Conservation (phyloP, 2,797 vertebrate species). For the Sus cebifrons region DNA sequence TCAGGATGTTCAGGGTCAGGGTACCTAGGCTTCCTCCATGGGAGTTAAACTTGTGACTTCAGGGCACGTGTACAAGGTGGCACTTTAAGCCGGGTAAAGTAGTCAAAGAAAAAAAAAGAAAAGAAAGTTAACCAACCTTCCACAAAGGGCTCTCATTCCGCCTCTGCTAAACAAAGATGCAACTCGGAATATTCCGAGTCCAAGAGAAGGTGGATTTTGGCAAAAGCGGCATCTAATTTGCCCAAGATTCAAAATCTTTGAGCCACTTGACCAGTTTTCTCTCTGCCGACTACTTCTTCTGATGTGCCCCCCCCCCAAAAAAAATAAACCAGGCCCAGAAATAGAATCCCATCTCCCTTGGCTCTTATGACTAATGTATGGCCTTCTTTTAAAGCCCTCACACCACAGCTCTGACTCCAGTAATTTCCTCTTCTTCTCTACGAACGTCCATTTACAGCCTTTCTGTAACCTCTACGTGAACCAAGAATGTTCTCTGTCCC, state of each 20-base stretch:
- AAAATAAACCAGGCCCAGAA: conserved; percentile 59
- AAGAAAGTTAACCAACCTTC: not conserved
- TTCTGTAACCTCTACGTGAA: conserved; percentile 71
- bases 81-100: not conserved
- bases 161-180: not conserved
- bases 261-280: not conserved
- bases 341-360: conserved; percentile 67
- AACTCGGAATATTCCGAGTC: not conserved
- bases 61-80: not conserved
- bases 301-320: not conserved
- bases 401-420: conserved; percentile 32
- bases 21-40: not conserved
- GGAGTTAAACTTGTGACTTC: not conserved
- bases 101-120: conserved; percentile 1
- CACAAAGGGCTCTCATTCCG: not conserved
- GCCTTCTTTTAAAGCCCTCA: conserved; percentile 43
- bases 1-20: not conserved
- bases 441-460: conserved; percentile 23
- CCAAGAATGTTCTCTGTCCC: not conserved
- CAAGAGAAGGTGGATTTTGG: not conserved
- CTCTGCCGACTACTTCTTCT: conserved; percentile 27
- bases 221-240: not conserved
- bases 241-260: not conserved
- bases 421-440: conserved; percentile 64
- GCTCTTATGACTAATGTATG: conserved; percentile 69